Evolutionary conservation across 2,888 invertebrate genomes (phyloP).

Genomic region (Meandrusa payeni): DNA sequence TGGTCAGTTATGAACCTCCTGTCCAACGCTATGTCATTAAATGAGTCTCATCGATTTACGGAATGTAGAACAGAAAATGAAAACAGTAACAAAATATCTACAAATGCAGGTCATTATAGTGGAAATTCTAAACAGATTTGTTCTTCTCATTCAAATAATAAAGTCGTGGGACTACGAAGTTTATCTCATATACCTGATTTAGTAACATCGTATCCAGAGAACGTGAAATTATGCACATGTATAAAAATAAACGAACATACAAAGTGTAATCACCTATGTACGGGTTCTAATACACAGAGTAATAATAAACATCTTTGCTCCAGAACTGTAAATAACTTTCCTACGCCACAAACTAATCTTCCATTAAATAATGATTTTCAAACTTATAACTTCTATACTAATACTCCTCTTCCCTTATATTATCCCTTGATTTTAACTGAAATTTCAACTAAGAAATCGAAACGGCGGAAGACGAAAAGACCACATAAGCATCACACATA

Average conservation of each 20-base stretch:
- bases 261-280: conserved; percentile 36
- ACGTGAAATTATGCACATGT: conserved; percentile 39
- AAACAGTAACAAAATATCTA: conserved; percentile 8
- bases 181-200: conserved; percentile 33
- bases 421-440: conserved; percentile 18
- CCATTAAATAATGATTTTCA: conserved; percentile 44
- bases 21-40: conserved; percentile 26
- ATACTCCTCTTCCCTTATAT: conserved; percentile 22
- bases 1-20: conserved; percentile 49
- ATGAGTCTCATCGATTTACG: conserved; percentile 3
- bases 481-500: conserved; percentile 39
- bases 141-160: conserved; percentile 34
- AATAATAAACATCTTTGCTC: conserved; percentile 31
- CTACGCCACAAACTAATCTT: conserved; percentile 30
- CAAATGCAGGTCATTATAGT: conserved; percentile 15
- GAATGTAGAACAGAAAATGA: conserved; percentile 24
- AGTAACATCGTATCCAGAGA: conserved; percentile 16
- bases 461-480: conserved; percentile 30
- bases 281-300: conserved; percentile 24
- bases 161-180: conserved; percentile 56
- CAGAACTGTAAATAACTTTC: conserved; percentile 26
- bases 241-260: conserved; percentile 33
- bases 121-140: background rate
- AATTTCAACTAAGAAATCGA: conserved; percentile 31
- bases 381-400: conserved; percentile 33